A percentile compares a stretch with the other conserved stretches of the same genome.
Conservation (phyloP, 2,113 vertebrate species). For the Lonchura striata region DNA sequence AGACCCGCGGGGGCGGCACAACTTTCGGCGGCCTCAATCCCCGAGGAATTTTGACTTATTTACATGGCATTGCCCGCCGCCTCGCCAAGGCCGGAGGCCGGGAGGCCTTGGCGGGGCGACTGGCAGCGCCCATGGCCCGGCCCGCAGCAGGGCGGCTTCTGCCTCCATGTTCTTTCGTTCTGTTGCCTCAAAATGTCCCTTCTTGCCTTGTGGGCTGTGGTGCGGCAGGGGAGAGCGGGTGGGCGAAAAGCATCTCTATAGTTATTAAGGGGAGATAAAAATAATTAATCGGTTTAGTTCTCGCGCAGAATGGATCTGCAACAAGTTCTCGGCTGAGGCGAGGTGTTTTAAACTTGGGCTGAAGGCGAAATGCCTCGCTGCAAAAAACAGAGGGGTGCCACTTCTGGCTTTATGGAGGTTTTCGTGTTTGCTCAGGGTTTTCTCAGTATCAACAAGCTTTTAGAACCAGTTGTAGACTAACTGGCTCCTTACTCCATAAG, state of each 20-base stretch:
- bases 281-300: background rate
- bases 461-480: background rate
- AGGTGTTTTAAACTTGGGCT: background rate
- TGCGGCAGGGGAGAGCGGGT: background rate
- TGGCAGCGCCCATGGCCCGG: background rate
- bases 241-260: background rate
- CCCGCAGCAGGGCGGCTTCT: background rate
- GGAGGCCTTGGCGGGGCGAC: background rate
- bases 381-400: background rate
- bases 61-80: background rate
- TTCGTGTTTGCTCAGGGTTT: background rate
- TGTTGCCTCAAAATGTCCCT: slow-evolving; percentile 61
- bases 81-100: background rate
- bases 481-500: background rate
- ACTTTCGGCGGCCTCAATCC: background rate
- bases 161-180: slow-evolving; percentile 67
- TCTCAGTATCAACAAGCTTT: background rate
- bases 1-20: slow-evolving; percentile 8
- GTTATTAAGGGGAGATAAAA: background rate
- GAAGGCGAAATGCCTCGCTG: background rate
- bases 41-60: background rate
- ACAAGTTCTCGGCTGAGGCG: slow-evolving; percentile 30
- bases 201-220: background rate
- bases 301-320: background rate
- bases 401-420: background rate